These are phyloP conservation scores for Drosophila insularis DNA, from an alignment of 1,140 invertebrate genomes.

Conservation along the genomic window DNA sequence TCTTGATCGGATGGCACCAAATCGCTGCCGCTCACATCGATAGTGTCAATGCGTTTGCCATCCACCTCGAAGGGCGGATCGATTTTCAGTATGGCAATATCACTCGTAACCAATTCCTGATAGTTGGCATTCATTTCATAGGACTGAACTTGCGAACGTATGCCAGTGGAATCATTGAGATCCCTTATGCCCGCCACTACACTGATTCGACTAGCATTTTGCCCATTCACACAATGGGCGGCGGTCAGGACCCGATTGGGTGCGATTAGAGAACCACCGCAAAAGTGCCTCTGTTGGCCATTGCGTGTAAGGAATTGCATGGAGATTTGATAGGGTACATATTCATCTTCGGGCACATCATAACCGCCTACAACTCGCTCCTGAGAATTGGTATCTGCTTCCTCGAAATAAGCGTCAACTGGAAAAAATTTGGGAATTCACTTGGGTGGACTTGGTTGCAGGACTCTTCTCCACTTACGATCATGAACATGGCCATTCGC, in stretches of 20 bases:
- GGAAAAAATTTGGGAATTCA: not conserved
- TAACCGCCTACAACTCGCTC: conserved; percentile 76
- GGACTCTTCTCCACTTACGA: conserved; percentile 41
- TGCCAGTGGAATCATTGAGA: conserved; percentile 76
- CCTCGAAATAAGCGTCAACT: conserved; percentile 73
- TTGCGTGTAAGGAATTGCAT: conserved; percentile 70
- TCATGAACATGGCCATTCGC: conserved; percentile 46
- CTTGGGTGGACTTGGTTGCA: too few relatives aligned
- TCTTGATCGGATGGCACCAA: conserved; percentile 60
- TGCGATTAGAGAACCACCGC: conserved; percentile 83
- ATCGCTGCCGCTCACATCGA: conserved; percentile 65
- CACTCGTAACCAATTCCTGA: conserved; percentile 73
- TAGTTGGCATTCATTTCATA: conserved; percentile 78
- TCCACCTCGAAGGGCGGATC: conserved; percentile 75
- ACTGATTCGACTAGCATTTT: conserved; percentile 75
- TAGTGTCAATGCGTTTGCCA: conserved; percentile 57
- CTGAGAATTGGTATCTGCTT: conserved; percentile 56
- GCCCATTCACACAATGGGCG: conserved; percentile 83
- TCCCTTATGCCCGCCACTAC: conserved; percentile 82
- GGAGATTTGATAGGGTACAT: conserved; percentile 77
- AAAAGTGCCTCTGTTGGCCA: conserved; percentile 74
- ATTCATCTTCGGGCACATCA: conserved; percentile 65
- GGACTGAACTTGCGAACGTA: conserved; percentile 59
- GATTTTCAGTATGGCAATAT: conserved; percentile 80
- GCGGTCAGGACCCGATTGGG: conserved; percentile 83